Evolutionary conservation across 2,797 vertebrate genomes (phyloP).

Genomic region (Scomberomorus guttatus): DNA sequence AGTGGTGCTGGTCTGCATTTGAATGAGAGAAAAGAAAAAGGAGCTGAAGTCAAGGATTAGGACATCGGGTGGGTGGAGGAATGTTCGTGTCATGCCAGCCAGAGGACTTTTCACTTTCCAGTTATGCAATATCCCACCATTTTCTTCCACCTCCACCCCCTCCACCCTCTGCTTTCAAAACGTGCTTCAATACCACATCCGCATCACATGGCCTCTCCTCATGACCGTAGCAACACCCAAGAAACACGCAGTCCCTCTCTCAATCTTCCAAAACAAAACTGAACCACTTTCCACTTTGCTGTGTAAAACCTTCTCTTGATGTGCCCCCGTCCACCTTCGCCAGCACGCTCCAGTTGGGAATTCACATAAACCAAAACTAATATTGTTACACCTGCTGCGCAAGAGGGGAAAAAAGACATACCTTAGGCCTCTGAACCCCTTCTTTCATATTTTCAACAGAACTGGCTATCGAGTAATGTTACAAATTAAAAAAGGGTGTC

Average conservation of each 20-base stretch:
- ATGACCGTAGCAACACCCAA: conserved; percentile 44
- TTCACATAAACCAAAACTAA: conserved; percentile 82
- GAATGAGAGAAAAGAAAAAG: conserved; percentile 13
- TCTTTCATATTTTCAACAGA: conserved; percentile 57
- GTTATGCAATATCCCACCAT: conserved; percentile 63
- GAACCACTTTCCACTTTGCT: conserved; percentile 48
- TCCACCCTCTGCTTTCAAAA: conserved; percentile 9
- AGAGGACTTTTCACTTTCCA: conserved; percentile 48
- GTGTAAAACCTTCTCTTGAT: conserved; percentile 38
- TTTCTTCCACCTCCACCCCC: conserved; percentile 20
- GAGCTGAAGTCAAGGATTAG: conserved; percentile 35
- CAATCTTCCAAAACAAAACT: conserved; percentile 57
- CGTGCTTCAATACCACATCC: conserved; percentile 46
- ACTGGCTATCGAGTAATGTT: conserved; percentile 45
- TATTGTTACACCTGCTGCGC: conserved; percentile 84
- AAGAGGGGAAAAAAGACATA: conserved; percentile 51
- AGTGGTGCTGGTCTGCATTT: not conserved
- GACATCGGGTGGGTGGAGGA: conserved; percentile 47
- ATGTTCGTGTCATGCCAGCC: conserved; percentile 47
- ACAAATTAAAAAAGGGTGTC: conserved; percentile 28
- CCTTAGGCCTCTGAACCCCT: conserved; percentile 35
- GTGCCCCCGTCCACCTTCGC: conserved; percentile 31
- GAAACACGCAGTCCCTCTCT: conserved; percentile 28
- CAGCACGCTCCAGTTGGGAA: conserved; percentile 56
- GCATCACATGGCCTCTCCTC: conserved; percentile 51